phyloP scores from a whole-genome alignment of 2,797 vertebrate species.

The Acrossocheilus wenchowensis region DNA sequence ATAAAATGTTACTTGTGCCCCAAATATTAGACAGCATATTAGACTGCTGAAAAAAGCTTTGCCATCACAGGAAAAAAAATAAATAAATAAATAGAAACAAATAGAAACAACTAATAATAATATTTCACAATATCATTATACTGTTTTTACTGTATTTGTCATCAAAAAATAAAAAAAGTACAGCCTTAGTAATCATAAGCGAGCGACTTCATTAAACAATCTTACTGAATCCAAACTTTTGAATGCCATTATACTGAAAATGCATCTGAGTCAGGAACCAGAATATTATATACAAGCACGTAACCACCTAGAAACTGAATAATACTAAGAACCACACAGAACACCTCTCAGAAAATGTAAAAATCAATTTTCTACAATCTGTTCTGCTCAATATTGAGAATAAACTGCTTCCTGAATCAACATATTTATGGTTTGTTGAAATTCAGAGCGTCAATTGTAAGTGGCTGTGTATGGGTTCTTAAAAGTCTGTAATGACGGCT shows the following conservation, averaged over 20 bases:
- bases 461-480: not conserved
- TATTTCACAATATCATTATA: not conserved
- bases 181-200: not conserved
- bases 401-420: not conserved
- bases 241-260: not conserved
- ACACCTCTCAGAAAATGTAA: not conserved
- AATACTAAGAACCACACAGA: not conserved
- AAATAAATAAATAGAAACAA: not conserved
- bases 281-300: not conserved
- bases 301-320: not conserved
- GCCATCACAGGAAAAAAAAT: not conserved
- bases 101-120: not conserved
- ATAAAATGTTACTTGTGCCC: too few relatives aligned
- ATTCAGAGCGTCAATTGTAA: conserved; percentile 8
- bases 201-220: not conserved
- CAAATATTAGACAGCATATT: too few relatives aligned
- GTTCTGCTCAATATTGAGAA: not conserved
- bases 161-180: not conserved
- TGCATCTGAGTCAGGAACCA: not conserved
- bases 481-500: conserved; percentile 5
- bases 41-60: not conserved
- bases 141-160: not conserved
- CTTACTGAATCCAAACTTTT: not conserved
- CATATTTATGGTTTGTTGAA: conserved; percentile 14
- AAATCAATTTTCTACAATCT: not conserved